Percentiles rank a stretch among this genome's conserved stretches.
These are phyloP conservation scores for Rhopilema esculentum DNA, from an alignment of 30 jellyfish, hydroid and myxozoan genomes.

Conservation along the genomic window DNA sequence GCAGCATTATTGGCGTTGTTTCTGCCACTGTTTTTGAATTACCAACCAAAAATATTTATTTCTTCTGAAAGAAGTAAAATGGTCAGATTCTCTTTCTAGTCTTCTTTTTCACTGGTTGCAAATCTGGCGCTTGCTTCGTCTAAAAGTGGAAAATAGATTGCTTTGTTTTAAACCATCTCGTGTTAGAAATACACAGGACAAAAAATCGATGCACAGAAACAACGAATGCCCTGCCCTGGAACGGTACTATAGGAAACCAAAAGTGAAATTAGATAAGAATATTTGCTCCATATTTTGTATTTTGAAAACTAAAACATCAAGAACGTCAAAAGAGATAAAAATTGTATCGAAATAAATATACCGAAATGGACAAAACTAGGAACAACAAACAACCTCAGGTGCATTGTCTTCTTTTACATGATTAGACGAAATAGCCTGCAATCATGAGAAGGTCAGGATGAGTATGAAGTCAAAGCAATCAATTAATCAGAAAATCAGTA, in stretches of 20 bases:
- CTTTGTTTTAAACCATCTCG: background rate
- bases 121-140: background rate
- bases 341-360: background rate
- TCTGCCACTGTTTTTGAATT: background rate
- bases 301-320: too few relatives aligned
- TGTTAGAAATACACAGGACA: background rate
- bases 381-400: background rate
- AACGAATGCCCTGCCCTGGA: too few relatives aligned
- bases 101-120: background rate
- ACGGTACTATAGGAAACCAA: too few relatives aligned
- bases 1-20: background rate
- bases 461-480: background rate
- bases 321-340: background rate
- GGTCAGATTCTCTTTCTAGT: background rate
- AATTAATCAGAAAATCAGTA: background rate
- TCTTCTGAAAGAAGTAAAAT: background rate
- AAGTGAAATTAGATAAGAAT: too few relatives aligned
- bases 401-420: background rate
- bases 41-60: background rate
- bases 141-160: background rate
- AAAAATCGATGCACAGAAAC: too few relatives aligned
- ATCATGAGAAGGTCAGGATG: background rate
- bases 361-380: background rate
- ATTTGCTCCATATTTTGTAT: too few relatives aligned
- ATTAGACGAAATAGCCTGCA: background rate